A percentile compares a stretch with the other conserved stretches of the same genome.
Conservation (phyloP, 1,140 invertebrate species). For the Heterodera schachtii region DNA sequence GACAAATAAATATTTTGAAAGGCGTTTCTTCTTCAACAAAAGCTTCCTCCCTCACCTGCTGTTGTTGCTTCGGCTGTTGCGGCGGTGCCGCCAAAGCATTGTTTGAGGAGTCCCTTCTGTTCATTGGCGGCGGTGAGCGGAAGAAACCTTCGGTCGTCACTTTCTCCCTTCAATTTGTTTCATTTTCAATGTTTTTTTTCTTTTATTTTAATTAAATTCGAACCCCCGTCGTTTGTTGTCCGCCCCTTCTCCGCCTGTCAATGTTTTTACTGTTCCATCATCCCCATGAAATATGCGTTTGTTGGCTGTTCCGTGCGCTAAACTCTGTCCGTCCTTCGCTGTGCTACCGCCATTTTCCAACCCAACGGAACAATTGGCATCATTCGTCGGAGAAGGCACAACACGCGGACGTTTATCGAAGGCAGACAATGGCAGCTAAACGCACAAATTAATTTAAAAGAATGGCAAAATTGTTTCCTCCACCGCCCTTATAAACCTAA, state of each 20-base stretch:
- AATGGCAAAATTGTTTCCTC: too few relatives aligned
- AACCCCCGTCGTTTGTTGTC: too few relatives aligned
- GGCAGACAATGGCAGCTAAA: too few relatives aligned
- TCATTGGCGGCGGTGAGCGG: not conserved
- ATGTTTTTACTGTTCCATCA: too few relatives aligned
- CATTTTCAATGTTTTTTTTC: not conserved
- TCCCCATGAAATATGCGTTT: too few relatives aligned
- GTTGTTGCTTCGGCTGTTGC: not conserved
- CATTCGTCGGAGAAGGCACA: not conserved
- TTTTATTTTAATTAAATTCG: not conserved
- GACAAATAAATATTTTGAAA: too few relatives aligned
- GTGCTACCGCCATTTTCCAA: not conserved
- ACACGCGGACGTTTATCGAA: not conserved
- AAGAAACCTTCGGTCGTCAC: not conserved
- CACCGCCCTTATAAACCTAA: too few relatives aligned
- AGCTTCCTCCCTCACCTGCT: not conserved
- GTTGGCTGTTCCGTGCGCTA: too few relatives aligned
- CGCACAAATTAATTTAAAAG: too few relatives aligned
- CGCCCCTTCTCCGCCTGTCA: too few relatives aligned
- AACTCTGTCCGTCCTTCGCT: too few relatives aligned
- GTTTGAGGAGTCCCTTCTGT: not conserved
- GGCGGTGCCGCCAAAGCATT: not conserved
- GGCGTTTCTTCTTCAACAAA: too few relatives aligned
- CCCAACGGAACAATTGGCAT: not conserved
- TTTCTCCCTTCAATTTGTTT: not conserved